A percentile compares a stretch with the other conserved stretches of the same genome.
These are phyloP conservation scores for Glyptemys insculpta DNA, from an alignment of 2,797 vertebrate genomes.

Conservation along the genomic window DNA sequence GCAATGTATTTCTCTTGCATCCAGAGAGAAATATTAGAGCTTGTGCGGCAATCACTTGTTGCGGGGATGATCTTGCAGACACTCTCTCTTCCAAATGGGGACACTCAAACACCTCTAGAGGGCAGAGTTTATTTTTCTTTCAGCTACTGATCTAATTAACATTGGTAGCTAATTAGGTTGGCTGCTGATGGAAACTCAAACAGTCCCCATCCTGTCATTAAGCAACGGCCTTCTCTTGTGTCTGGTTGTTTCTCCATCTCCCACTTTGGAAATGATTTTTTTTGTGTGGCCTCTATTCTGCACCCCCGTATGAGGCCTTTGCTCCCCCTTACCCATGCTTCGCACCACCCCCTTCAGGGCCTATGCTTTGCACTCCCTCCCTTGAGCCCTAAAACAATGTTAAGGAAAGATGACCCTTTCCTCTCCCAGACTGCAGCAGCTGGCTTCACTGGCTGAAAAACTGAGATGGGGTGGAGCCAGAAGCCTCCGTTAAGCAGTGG, in stretches of 20 bases:
- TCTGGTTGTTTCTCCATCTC: background rate
- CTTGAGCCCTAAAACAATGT: background rate
- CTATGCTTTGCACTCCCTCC: background rate
- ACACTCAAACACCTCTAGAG: background rate
- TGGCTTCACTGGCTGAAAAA: background rate
- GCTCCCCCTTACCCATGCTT: background rate
- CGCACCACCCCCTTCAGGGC: background rate
- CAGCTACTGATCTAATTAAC: background rate
- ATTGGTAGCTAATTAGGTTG: background rate
- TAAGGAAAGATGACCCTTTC: background rate
- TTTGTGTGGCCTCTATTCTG: background rate
- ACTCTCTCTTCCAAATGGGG: background rate
- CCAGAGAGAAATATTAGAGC: rapidly evolving
- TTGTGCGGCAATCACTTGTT: background rate
- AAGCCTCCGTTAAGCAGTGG: background rate
- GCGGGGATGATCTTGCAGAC: background rate
- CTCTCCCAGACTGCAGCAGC: background rate
- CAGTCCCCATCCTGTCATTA: background rate
- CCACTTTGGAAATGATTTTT: background rate
- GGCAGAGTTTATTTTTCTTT: background rate
- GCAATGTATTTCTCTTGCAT: background rate
- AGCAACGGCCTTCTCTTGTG: background rate
- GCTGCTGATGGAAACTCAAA: background rate
- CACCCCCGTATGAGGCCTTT: background rate
- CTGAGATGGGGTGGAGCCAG: background rate